phyloP scores from a whole-genome alignment of 2,113 vertebrate species.

The Hyla sarda region DNA sequence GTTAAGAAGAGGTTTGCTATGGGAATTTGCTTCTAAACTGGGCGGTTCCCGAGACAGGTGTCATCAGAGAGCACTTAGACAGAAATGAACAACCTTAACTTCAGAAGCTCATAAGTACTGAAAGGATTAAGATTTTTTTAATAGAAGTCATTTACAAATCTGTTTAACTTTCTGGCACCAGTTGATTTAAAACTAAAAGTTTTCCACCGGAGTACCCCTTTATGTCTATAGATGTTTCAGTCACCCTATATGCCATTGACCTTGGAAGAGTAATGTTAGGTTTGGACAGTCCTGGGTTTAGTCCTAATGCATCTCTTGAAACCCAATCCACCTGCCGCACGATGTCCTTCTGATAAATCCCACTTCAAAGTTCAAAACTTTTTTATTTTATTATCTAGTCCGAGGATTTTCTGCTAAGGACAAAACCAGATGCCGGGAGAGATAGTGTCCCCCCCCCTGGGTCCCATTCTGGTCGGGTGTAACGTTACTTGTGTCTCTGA shows the following conservation, averaged over 20 bases:
- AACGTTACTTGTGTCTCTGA: constrained; percentile 24
- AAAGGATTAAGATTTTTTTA: no score
- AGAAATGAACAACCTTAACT: no score
- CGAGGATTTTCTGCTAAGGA: constrained; percentile 39
- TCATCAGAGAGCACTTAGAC: no score
- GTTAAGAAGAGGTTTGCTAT: no score
- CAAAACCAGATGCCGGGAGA: constrained; percentile 38
- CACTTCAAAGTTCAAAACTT: constrained; percentile 15
- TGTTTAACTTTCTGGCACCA: no score
- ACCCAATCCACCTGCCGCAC: constrained; percentile 28
- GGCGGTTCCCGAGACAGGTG: no score
- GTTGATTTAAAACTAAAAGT: no score
- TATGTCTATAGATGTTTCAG: not conserved
- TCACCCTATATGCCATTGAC: constrained; percentile 15
- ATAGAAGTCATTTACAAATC: no score
- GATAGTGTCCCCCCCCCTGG: not conserved
- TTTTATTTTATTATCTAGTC: constrained; percentile 44
- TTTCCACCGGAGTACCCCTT: no score
- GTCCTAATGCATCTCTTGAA: constrained; percentile 35
- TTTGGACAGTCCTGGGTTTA: constrained; percentile 10
- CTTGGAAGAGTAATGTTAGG: constrained; percentile 26
- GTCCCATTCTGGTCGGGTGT: constrained; percentile 9
- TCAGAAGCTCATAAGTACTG: no score
- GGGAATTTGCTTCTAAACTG: no score
- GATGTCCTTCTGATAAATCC: constrained; percentile 25